Percentiles rank a stretch among this genome's conserved stretches.
phyloP scores from a whole-genome alignment of 2,888 invertebrate genomes.

The Sarcophaga variegata region DNA sequence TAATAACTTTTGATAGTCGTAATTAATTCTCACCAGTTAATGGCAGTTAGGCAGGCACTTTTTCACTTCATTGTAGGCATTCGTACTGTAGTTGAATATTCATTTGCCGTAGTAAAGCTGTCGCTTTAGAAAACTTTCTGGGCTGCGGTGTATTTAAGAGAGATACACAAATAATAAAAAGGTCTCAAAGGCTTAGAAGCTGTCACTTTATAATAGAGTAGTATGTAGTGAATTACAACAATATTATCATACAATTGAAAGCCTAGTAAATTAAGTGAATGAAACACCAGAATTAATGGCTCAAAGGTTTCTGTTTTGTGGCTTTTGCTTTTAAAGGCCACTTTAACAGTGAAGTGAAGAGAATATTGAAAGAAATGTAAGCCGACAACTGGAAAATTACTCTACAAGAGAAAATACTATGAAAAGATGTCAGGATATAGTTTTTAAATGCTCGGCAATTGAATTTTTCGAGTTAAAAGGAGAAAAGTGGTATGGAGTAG shows the following conservation, averaged over 20 bases:
- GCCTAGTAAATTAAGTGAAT: not conserved
- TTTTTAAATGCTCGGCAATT: too few relatives aligned
- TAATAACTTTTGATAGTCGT: conserved; percentile 64
- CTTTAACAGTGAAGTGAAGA: too few relatives aligned
- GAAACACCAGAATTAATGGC: not conserved
- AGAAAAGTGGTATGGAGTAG: too few relatives aligned
- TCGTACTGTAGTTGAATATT: not conserved
- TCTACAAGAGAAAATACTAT: too few relatives aligned
- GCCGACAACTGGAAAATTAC: too few relatives aligned
- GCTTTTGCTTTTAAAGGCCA: not conserved
- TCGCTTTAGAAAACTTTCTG: not conserved
- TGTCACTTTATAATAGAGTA: conserved; percentile 38
- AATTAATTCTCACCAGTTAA: conserved; percentile 64
- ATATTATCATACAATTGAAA: conserved; percentile 39
- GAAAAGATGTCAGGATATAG: too few relatives aligned
- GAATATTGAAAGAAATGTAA: too few relatives aligned
- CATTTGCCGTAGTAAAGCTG: not conserved
- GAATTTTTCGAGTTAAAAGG: too few relatives aligned
- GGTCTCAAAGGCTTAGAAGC: conserved; percentile 50
- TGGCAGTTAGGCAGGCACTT: not conserved
- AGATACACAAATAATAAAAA: not conserved
- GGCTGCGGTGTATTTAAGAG: not conserved
- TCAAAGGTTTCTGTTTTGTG: not conserved
- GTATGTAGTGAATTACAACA: conserved; percentile 6
- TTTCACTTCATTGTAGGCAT: conserved; percentile 20